Percentiles rank a stretch among this genome's conserved stretches.
phyloP scores from a whole-genome alignment of 2,113 vertebrate species.

The Cinclus cinclus region DNA sequence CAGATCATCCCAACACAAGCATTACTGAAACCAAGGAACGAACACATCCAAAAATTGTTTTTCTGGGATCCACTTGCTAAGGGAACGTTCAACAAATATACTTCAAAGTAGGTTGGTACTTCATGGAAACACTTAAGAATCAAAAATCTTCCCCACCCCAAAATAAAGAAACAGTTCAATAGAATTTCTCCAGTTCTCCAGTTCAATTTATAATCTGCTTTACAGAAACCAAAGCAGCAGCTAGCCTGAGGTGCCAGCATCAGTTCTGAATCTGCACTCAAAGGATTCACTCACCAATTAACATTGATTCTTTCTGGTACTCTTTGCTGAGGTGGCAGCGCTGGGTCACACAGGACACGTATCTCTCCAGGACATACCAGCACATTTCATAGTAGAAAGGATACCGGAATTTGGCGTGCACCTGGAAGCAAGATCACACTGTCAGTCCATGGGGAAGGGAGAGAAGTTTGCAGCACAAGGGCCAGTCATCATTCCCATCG shows the following conservation, averaged over 20 bases:
- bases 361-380: conserved; percentile 98
- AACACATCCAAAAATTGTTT: neutral
- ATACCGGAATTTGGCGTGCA: conserved; percentile 95
- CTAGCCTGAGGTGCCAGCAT: neutral
- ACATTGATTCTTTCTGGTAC: conserved; percentile 80
- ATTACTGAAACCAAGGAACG: neutral
- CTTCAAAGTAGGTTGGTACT: rapidly evolving
- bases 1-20: conserved; percentile 23
- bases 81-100: neutral
- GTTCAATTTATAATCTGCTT: neutral
- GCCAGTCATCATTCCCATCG: conserved; percentile 33
- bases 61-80: neutral
- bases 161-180: neutral
- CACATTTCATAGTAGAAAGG: conserved; percentile 98
- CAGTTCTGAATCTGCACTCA: neutral
- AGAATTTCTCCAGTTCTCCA: neutral
- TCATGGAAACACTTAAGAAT: neutral
- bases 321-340: conserved; percentile 88
- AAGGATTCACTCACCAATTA: conserved; percentile 81
- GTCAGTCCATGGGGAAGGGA: conserved; percentile 5
- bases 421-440: conserved; percentile 75
- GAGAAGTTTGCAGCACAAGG: conserved; percentile 32
- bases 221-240: conserved; percentile 27
- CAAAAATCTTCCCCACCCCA: neutral
- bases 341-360: conserved; percentile 91